A percentile compares a stretch with the other conserved stretches of the same genome.
Conservation (phyloP, 2,113 vertebrate genomes). For the Stegastes partitus region DNA sequence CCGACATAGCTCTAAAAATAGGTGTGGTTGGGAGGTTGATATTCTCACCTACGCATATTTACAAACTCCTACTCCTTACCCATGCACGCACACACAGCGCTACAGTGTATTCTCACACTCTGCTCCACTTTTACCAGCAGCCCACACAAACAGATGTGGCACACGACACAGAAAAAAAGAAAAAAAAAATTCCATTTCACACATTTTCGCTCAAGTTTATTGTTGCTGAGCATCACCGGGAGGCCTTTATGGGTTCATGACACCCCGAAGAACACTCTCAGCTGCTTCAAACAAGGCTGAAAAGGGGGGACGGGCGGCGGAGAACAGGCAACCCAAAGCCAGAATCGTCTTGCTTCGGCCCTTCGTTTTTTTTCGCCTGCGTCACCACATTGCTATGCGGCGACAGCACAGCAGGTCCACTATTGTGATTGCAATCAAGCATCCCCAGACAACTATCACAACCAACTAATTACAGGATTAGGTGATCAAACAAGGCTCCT, state of each 20-base stretch:
- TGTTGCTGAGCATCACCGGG: constrained; percentile 26
- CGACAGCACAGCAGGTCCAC: constrained; percentile 19
- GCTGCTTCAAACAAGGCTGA: too few species aligned
- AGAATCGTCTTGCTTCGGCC: constrained; percentile 2
- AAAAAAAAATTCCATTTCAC: constrained; percentile 72
- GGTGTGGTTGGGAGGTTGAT: constrained; percentile 73
- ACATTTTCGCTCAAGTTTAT: constrained; percentile 31
- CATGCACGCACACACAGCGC: constrained; percentile 27
- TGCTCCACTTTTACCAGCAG: constrained; percentile 65
- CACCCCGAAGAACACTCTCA: not conserved
- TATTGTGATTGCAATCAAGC: constrained; percentile 65
- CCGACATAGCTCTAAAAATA: constrained; percentile 77
- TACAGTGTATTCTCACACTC: constrained; percentile 38
- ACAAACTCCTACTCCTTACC: constrained; percentile 47
- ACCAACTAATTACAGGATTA: constrained; percentile 65
- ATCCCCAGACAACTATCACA: constrained; percentile 59
- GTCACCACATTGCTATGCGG: constrained; percentile 22
- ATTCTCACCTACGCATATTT: constrained; percentile 64
- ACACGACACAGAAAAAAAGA: constrained; percentile 57
- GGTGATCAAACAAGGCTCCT: constrained; percentile 61
- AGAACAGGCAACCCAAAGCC: not conserved
- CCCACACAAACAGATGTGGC: constrained; percentile 70
- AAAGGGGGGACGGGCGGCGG: too few species aligned
- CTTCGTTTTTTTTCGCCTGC: not conserved
- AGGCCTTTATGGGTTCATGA: constrained; percentile 22